Conservation (phyloP, 2,888 invertebrate genomes). For the Brachypalpus laphriformis region DNA sequence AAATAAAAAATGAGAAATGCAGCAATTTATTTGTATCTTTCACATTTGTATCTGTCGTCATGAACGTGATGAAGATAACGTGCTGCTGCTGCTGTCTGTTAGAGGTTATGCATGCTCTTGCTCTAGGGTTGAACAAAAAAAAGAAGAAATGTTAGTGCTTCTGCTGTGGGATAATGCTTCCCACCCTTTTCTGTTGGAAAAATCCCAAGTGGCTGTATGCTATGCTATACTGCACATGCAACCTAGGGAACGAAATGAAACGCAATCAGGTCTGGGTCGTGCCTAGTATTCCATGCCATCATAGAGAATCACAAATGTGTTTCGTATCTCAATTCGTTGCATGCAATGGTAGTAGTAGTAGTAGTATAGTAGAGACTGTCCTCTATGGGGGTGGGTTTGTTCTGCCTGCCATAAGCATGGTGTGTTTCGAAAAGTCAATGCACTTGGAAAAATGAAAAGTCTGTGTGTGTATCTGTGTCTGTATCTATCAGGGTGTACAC, state of each 20-base stretch:
- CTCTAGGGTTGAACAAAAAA: constrained; percentile 51
- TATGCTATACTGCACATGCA: constrained; percentile 42
- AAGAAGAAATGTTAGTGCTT: constrained; percentile 35
- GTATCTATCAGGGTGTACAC: constrained; percentile 9
- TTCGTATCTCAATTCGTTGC: constrained; percentile 65
- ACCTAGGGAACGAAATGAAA: constrained; percentile 58
- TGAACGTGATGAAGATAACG: constrained; percentile 71
- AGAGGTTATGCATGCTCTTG: constrained; percentile 19
- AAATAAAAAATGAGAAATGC: constrained; percentile 22
- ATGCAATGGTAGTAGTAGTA: constrained; percentile 12
- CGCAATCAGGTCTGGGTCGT: constrained; percentile 73
- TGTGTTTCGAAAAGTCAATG: constrained; percentile 67
- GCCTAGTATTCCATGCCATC: constrained; percentile 10
- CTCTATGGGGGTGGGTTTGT: constrained; percentile 12
- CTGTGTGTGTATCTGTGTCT: constrained; percentile 19
- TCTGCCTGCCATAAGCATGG: background rate
- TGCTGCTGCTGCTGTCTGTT: constrained; percentile 50
- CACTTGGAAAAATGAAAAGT: constrained; percentile 73
- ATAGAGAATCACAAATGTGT: constrained; percentile 28
- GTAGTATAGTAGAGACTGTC: constrained; percentile 1
- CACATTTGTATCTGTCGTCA: constrained; percentile 67
- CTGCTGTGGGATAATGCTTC: constrained; percentile 15
- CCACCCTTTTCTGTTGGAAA: background rate
- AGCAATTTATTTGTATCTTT: constrained; percentile 72
- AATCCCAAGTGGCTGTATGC: constrained; percentile 31